phyloP scores from a whole-genome alignment of 2,888 invertebrate species.

The Nephrotoma appendiculata region DNA sequence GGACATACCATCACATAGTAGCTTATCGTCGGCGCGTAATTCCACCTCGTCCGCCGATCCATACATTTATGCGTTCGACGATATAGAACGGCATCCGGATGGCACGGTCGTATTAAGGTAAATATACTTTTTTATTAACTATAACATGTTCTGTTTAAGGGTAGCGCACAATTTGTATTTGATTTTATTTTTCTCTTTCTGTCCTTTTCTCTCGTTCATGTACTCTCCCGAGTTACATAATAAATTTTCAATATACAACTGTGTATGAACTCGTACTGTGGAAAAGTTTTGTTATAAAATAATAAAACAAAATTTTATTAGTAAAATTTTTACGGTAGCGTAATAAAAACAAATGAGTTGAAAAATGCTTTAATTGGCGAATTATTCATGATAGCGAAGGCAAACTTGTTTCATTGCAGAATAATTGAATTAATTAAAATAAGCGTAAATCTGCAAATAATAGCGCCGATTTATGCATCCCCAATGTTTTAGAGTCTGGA shows the following conservation, averaged over 20 bases:
- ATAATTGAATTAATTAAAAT: too few relatives aligned
- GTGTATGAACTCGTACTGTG: too few relatives aligned
- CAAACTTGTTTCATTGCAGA: too few relatives aligned
- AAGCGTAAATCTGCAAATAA: too few relatives aligned
- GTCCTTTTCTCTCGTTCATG: not conserved
- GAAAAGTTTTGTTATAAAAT: not conserved
- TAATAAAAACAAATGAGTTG: not conserved
- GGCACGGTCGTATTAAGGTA: constrained; percentile 48
- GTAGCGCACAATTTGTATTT: not conserved
- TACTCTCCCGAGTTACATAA: too few relatives aligned
- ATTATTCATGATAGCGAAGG: not conserved
- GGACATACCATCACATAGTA: constrained; percentile 20
- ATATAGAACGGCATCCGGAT: constrained; percentile 39
- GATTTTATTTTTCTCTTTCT: not conserved
- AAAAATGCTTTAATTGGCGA: not conserved
- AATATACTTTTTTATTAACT: constrained; percentile 11
- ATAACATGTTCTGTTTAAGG: not conserved
- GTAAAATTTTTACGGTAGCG: not conserved
- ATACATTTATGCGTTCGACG: constrained; percentile 26
- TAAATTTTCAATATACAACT: not conserved
- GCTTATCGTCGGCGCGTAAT: not conserved
- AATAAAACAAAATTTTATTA: not conserved
- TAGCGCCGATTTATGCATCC: too few relatives aligned
- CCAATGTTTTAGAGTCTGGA: too few relatives aligned
- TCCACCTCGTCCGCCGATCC: constrained; percentile 17